Evolutionary conservation across 2,113 vertebrate species (phyloP).

Genomic region (Myrmophylax atrothorax): DNA sequence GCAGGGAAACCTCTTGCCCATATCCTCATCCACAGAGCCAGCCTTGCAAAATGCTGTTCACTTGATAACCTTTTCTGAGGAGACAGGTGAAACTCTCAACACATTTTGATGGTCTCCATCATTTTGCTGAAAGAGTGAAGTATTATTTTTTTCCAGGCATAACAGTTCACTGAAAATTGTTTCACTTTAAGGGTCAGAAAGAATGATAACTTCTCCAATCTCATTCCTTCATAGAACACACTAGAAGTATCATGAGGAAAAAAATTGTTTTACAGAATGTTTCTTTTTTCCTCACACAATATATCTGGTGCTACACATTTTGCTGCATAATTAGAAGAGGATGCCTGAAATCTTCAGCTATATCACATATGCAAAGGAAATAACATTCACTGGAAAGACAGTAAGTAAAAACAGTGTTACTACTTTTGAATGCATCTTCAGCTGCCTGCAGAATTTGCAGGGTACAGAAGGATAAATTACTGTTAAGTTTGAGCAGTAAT

Average conservation of each 20-base stretch:
- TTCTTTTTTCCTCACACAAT: neutral
- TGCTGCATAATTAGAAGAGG: slow-evolving; percentile 21
- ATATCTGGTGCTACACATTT: slow-evolving; percentile 2
- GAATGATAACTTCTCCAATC: neutral
- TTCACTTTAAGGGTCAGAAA: neutral
- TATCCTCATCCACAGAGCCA: neutral
- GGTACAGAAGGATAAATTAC: neutral
- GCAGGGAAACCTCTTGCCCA: neutral
- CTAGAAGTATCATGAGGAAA: neutral
- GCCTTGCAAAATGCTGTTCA: neutral
- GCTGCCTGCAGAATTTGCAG: neutral
- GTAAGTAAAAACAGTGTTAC: neutral
- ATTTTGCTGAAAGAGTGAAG: neutral
- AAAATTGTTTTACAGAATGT: neutral
- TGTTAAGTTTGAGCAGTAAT: neutral
- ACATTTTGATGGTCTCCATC: neutral
- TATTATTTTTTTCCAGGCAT: neutral
- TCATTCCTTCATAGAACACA: neutral
- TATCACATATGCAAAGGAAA: neutral
- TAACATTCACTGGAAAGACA: slow-evolving; percentile 4
- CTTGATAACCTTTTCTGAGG: neutral
- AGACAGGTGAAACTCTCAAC: neutral
- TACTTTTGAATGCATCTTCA: neutral
- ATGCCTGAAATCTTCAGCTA: slow-evolving; percentile 1
- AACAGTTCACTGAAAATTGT: neutral